phyloP scores from a whole-genome alignment of 1,140 invertebrate genomes.

The Macrocentrus cingulum region DNA sequence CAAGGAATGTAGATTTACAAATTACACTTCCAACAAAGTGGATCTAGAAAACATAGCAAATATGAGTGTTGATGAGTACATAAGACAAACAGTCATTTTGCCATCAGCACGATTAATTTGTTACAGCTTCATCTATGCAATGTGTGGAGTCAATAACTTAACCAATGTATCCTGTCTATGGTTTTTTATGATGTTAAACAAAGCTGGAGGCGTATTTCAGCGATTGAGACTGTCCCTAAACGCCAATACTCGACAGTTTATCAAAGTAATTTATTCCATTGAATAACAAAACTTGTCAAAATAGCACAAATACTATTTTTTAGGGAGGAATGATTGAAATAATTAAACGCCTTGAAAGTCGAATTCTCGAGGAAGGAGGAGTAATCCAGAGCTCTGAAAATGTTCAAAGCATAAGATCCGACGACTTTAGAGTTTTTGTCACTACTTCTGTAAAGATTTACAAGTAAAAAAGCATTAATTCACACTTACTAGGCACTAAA shows the following conservation, averaged over 20 bases:
- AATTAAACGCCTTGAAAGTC: constrained; percentile 24
- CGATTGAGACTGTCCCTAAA: constrained; percentile 33
- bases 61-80: constrained; percentile 32
- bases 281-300: not conserved
- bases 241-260: constrained; percentile 30
- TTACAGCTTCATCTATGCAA: constrained; percentile 31
- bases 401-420: constrained; percentile 34
- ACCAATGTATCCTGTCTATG: constrained; percentile 37
- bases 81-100: constrained; percentile 25
- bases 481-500: no score
- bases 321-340: constrained; percentile 33
- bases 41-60: constrained; percentile 29
- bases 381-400: constrained; percentile 28
- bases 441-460: constrained; percentile 28
- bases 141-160: constrained; percentile 37
- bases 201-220: constrained; percentile 36
- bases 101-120: constrained; percentile 31
- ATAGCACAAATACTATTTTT: constrained; percentile 4
- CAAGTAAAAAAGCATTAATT: constrained; percentile 33
- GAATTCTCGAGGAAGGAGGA: constrained; percentile 25
- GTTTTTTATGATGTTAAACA: constrained; percentile 36
- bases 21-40: not conserved
- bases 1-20: constrained; percentile 20
- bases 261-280: constrained; percentile 34
- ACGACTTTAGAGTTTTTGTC: constrained; percentile 31